A percentile compares a stretch with the other conserved stretches of the same genome.
Conservation (phyloP, 1,140 invertebrate species). For the Saccostrea glomerata region DNA sequence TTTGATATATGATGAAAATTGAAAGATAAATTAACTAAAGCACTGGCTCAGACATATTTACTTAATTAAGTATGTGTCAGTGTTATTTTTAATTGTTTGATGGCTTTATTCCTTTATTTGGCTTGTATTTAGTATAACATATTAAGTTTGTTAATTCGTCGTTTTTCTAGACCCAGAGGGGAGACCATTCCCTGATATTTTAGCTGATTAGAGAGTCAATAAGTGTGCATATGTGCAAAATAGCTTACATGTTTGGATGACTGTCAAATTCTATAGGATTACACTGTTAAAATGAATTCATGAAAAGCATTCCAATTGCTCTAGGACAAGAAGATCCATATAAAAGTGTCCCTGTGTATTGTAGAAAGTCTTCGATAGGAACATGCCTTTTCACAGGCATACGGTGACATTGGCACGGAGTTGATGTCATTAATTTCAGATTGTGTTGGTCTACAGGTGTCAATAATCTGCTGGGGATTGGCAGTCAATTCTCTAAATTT, state of each 20-base stretch:
- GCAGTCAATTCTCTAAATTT: background rate
- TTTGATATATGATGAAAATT: too few species aligned
- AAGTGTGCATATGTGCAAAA: constrained; percentile 13
- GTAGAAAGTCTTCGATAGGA: background rate
- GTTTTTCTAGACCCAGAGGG: background rate
- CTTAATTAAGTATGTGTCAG: background rate
- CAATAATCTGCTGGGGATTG: background rate
- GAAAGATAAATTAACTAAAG: too few species aligned
- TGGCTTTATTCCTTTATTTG: background rate
- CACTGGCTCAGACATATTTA: background rate
- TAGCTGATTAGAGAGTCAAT: background rate
- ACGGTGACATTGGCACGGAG: constrained; percentile 10
- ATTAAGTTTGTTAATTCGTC: background rate
- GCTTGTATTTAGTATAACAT: background rate
- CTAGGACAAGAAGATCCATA: background rate
- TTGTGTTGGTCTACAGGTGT: constrained; percentile 18
- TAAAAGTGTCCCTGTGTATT: constrained; percentile 15
- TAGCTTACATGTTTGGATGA: background rate
- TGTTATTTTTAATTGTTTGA: background rate
- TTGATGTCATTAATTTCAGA: constrained; percentile 26
- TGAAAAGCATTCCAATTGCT: constrained; percentile 19
- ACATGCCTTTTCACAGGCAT: constrained; percentile 18
- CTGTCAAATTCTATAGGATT: background rate
- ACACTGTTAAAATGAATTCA: background rate
- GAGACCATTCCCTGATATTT: background rate